A percentile compares a stretch with the other conserved stretches of the same genome.
These are phyloP conservation scores for Limnodromus scolopaceus DNA, from an alignment of 2,797 vertebrate species.

Conservation along the genomic window DNA sequence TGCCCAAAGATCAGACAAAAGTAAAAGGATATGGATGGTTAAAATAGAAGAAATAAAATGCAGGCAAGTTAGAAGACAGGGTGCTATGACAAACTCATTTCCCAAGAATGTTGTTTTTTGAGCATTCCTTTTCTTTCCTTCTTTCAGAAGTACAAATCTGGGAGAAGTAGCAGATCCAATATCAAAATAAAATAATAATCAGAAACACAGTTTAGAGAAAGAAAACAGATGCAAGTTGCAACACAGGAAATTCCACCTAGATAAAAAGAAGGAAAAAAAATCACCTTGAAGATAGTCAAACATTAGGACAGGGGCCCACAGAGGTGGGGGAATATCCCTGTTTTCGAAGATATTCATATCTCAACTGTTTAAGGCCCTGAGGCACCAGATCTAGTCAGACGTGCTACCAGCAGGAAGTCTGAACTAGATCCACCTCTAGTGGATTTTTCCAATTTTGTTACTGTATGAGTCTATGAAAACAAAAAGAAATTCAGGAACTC, in stretches of 20 bases:
- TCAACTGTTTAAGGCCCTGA: neutral
- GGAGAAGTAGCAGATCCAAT: neutral
- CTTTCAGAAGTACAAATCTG: neutral
- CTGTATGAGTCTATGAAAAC: neutral
- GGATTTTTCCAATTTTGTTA: neutral
- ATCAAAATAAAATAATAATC: neutral
- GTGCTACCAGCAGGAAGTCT: neutral
- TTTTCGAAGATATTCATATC: neutral
- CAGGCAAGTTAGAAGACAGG: neutral
- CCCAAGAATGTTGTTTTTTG: neutral
- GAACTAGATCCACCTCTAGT: neutral
- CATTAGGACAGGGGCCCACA: no score
- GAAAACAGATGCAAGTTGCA: neutral
- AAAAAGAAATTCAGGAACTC: neutral
- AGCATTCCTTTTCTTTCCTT: neutral
- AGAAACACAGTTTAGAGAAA: neutral
- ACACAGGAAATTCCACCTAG: neutral
- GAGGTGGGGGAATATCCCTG: neutral
- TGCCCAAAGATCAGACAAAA: neutral
- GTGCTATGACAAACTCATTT: neutral
- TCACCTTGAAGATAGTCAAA: neutral
- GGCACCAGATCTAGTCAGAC: neutral
- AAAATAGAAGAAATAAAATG: neutral
- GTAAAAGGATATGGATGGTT: neutral
- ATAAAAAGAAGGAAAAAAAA: neutral